phyloP scores from a whole-genome alignment of 2,113 vertebrate species.

The Arizona elegans region DNA sequence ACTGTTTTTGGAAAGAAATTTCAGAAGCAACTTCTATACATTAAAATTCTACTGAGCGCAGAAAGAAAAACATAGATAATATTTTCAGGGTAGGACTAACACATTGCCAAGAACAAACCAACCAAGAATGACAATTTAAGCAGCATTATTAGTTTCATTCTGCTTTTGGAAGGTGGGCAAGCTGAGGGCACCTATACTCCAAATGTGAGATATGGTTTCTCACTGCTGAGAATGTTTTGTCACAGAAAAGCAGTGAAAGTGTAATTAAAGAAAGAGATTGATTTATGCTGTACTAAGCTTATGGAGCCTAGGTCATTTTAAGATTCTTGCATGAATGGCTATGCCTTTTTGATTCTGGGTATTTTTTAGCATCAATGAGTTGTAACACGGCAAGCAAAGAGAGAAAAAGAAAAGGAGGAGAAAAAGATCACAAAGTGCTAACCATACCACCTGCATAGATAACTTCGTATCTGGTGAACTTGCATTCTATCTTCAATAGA shows the following conservation, averaged over 20 bases:
- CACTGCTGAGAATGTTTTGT: neutral
- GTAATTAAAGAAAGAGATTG: neutral
- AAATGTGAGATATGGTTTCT: neutral
- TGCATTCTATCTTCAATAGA: neutral
- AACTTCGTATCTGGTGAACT: neutral
- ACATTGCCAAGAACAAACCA: neutral
- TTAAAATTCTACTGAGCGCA: neutral
- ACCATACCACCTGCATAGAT: neutral
- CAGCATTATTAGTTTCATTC: neutral
- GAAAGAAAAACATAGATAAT: neutral
- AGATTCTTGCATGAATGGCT: neutral
- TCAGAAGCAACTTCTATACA: neutral
- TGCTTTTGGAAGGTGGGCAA: neutral
- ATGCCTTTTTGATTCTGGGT: neutral
- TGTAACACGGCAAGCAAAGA: neutral
- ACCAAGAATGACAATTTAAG: neutral
- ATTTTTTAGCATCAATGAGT: neutral
- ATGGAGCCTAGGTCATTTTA: conserved; percentile 14
- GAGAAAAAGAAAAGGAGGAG: neutral
- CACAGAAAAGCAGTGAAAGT: neutral
- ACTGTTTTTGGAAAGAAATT: neutral
- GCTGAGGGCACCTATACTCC: neutral
- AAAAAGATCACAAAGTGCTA: neutral
- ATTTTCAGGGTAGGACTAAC: neutral
- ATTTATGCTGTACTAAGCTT: conserved; percentile 5